Conservation (phyloP, 35 echinoderm and acorn worm species). For the Nesometra sesokonis region DNA sequence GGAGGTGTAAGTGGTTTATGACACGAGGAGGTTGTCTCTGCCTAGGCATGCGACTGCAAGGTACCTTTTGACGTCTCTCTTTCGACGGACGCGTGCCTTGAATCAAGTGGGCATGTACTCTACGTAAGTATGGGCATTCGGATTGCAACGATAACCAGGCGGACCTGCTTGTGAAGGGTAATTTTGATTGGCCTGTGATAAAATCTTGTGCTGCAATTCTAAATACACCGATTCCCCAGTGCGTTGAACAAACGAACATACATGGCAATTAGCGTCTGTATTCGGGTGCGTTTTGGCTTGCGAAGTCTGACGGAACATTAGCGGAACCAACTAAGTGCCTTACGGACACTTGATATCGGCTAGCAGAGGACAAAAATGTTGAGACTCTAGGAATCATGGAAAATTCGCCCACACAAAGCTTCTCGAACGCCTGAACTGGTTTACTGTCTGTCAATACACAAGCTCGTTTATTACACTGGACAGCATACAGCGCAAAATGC, state of each 20-base stretch:
- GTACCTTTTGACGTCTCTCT: background rate
- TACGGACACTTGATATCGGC: background rate
- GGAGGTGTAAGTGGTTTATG: background rate
- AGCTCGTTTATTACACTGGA: background rate
- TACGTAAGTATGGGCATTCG: background rate
- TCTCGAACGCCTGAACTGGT: background rate
- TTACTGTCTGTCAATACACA: background rate
- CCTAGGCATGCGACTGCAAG: background rate
- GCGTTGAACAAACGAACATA: background rate
- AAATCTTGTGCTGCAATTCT: background rate
- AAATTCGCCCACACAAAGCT: background rate
- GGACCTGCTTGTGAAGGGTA: background rate
- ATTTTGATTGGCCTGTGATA: background rate
- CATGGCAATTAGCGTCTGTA: background rate
- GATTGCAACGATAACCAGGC: background rate
- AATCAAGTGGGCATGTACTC: background rate
- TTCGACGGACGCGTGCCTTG: background rate
- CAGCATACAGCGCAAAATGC: background rate
- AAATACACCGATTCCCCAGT: background rate
- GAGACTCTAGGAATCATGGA: background rate
- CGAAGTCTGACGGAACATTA: background rate
- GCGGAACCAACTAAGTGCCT: background rate
- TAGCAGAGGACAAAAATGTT: background rate
- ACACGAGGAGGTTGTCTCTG: background rate
- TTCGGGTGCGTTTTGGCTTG: background rate